Percentiles rank a stretch among this genome's conserved stretches.
These are phyloP conservation scores for Syrista parreyssii DNA, from an alignment of 2,888 invertebrate species.

Conservation along the genomic window DNA sequence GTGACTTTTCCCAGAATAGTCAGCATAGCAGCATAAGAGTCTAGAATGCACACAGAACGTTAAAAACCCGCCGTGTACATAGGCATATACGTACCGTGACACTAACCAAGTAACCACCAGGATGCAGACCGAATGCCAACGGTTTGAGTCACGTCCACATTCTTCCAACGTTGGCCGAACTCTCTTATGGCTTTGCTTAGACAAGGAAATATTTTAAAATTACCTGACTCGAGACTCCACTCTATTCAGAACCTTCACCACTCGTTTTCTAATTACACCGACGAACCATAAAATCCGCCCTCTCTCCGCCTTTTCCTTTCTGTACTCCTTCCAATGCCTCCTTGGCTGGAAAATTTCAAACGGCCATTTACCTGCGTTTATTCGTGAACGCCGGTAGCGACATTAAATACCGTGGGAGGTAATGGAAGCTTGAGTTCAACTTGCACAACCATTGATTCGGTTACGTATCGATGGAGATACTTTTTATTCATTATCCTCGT, in stretches of 20 bases:
- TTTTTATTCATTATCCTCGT: neutral
- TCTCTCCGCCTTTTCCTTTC: neutral
- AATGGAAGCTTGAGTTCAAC: neutral
- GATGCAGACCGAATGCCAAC: slow-evolving; percentile 46
- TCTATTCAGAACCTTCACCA: neutral
- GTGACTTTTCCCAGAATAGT: neutral
- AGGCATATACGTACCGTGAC: neutral
- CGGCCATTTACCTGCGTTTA: neutral
- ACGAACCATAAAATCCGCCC: neutral
- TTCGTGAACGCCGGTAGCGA: neutral
- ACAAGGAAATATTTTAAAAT: neutral
- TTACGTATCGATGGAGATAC: neutral
- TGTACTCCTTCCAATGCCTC: neutral
- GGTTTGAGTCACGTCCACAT: slow-evolving; percentile 48
- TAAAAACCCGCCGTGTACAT: neutral
- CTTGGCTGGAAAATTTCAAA: neutral
- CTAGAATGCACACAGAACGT: neutral
- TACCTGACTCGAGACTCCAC: neutral
- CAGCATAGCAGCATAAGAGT: neutral
- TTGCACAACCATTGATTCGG: neutral
- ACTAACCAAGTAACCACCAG: slow-evolving; percentile 23
- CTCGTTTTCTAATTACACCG: neutral
- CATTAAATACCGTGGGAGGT: neutral
- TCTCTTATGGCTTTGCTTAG: slow-evolving; percentile 5
- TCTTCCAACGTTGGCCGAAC: slow-evolving; percentile 28